phyloP scores from a whole-genome alignment of 2,797 vertebrate species.

The Mormyrops boulengeri region DNA sequence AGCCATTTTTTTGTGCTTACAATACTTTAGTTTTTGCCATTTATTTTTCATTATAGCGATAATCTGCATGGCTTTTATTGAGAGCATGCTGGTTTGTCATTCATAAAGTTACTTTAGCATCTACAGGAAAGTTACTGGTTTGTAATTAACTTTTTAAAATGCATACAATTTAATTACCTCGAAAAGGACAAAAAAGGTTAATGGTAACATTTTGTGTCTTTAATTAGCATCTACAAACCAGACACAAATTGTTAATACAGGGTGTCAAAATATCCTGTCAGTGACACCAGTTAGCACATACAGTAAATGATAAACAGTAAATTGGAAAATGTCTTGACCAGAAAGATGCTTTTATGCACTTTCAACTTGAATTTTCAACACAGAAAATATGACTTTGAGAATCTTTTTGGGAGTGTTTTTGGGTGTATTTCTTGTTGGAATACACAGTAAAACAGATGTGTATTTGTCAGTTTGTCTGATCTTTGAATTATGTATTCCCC shows the following conservation, averaged over 20 bases:
- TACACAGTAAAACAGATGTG: background rate
- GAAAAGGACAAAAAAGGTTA: background rate
- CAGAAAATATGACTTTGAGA: background rate
- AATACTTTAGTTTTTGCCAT: background rate
- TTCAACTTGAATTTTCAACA: background rate
- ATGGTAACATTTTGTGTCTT: background rate
- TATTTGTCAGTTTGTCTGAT: background rate
- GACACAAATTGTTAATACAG: background rate
- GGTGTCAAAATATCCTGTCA: background rate
- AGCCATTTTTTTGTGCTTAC: constrained; percentile 2
- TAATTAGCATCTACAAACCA: background rate
- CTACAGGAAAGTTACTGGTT: background rate
- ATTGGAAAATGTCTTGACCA: background rate
- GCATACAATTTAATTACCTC: background rate
- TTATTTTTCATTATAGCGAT: background rate
- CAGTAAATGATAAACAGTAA: background rate
- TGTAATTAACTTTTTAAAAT: background rate
- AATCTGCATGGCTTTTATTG: background rate
- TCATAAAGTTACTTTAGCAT: background rate
- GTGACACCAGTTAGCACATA: background rate
- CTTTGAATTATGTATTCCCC: background rate
- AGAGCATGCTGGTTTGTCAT: background rate
- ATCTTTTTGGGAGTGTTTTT: background rate
- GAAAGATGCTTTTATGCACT: background rate
- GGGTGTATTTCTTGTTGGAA: background rate